Evolutionary conservation across 2,797 vertebrate genomes (phyloP).

Genomic region (Trematomus bernacchii): DNA sequence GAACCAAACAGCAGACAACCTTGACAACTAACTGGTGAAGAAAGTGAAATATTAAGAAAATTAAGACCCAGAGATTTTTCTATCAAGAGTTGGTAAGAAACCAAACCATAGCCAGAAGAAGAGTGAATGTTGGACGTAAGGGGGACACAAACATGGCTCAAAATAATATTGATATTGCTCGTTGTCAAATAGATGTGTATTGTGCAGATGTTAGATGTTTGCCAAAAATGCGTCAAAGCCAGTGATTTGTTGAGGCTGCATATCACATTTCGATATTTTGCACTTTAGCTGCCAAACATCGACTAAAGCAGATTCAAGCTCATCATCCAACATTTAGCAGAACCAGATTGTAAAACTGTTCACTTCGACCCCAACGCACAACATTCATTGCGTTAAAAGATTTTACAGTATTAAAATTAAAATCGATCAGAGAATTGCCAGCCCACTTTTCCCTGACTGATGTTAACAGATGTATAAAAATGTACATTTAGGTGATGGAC

Average conservation of each 20-base stretch:
- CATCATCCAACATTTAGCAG: slow-evolving; percentile 21
- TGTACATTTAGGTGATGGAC: slow-evolving; percentile 35
- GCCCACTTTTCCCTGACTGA: slow-evolving; percentile 20
- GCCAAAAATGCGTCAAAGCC: not conserved
- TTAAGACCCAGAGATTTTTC: not conserved
- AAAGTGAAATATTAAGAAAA: too few species aligned
- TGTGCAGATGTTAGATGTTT: not conserved
- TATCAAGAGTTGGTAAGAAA: not conserved
- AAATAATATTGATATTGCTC: not conserved
- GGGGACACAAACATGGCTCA: not conserved
- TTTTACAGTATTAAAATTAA: not conserved
- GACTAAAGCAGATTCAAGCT: not conserved
- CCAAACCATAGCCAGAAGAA: not conserved
- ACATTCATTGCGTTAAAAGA: not conserved
- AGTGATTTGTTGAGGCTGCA: not conserved
- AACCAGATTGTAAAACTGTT: not conserved
- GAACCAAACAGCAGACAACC: too few species aligned
- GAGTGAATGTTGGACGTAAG: not conserved
- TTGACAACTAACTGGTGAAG: too few species aligned
- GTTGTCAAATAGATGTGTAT: not conserved
- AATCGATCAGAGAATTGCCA: slow-evolving; percentile 1
- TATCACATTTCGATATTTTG: not conserved
- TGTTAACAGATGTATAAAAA: slow-evolving; percentile 33
- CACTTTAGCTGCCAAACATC: not conserved
- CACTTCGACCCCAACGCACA: not conserved